phyloP scores from a whole-genome alignment of 2,113 vertebrate genomes.

The Arizona elegans region DNA sequence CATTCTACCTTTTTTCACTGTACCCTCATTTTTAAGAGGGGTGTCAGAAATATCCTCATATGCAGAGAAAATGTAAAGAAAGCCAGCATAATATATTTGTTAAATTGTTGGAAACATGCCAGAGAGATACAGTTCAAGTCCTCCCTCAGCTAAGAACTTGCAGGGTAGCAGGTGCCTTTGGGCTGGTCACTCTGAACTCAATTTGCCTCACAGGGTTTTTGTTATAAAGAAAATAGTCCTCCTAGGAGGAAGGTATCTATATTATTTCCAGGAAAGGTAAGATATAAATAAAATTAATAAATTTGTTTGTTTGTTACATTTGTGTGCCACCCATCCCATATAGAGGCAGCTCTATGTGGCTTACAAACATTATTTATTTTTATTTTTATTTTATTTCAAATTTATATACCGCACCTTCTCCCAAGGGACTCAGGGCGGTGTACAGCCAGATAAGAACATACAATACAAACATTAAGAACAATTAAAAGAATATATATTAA shows the following conservation, averaged over 20 bases:
- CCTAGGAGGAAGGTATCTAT: not conserved
- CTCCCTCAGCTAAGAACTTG: not conserved
- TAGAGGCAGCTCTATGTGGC: not conserved
- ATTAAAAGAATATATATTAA: no score
- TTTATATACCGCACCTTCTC: no score
- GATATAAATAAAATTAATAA: not conserved
- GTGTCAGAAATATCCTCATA: not conserved
- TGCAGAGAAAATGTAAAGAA: not conserved
- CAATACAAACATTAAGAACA: no score
- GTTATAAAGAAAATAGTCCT: not conserved
- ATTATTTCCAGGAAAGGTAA: not conserved
- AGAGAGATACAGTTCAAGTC: not conserved
- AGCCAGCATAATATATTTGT: not conserved
- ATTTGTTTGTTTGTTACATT: not conserved
- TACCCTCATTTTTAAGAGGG: not conserved
- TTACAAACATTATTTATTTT: no score
- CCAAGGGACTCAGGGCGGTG: no score
- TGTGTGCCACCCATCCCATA: not conserved
- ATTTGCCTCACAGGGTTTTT: not conserved
- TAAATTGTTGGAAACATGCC: not conserved
- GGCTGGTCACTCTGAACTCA: not conserved
- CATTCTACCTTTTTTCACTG: conserved; percentile 29
- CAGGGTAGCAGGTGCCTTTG: not conserved
- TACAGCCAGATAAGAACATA: no score
- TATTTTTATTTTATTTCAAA: no score